Base-by-base conservation (phyloP, 2,113 vertebrate species). In the Thunnus maccoyii region DNA sequence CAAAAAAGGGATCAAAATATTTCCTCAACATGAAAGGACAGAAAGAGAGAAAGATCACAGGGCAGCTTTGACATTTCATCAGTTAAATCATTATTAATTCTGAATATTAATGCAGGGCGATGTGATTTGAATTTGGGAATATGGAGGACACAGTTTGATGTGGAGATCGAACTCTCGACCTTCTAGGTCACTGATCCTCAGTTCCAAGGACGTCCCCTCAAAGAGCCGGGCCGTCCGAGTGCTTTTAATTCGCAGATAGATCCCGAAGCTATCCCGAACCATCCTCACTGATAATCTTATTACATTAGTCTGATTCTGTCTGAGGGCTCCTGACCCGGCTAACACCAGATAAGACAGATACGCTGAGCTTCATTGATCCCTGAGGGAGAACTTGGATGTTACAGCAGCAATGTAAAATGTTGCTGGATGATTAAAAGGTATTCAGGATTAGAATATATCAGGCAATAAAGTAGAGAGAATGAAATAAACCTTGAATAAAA, bases 61-160 rank as follows among this genome's bases (percentile, higher is more conserved):
- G 65, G 27, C 73, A 61, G 67, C 74, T 66, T 6, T 76, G 77
- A 90, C 78, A 86, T 87, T 85, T 47, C 67, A 80, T 80, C 82
- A 71, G 64, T 87, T 78, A 84, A 73, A 70, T 77, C 67, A 30
- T 73, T 75, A 57, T 76, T 72, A 76, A 63, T 47, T 54, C 52
- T 70, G 72, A 79, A 82, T 82, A 48, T 72, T 14, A 76, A 54
- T 22, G 44, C 2, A 32, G 15, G 14, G 1, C 22, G 10, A 70
- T 72, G 15, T 58, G 8, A 67, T 75, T 25, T 71, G 32, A 71
- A 22, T 22, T 22, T 22, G 55, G 27, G 47, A 52, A 63, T 16
- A 15, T 4, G 27, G 22, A 61, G 22, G 54, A 55, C 27, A 7
- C 4, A 5, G 12, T 73, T 65, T 61, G 41, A 76, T 7, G 55